Conservation (phyloP, 2,113 vertebrate species). For the Alligator sinensis region DNA sequence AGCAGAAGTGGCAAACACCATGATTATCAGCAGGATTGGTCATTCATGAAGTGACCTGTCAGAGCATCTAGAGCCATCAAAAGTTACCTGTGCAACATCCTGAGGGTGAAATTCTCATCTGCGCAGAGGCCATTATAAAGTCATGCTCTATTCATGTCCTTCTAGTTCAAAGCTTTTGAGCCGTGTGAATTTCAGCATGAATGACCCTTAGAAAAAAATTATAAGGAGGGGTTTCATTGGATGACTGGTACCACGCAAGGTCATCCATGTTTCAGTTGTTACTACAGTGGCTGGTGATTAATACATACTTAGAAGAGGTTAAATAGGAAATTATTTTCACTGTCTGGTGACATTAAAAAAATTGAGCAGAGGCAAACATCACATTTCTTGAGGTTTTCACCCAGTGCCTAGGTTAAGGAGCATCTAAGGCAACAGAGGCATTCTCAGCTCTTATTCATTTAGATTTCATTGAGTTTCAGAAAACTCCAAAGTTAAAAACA, state of each 20-base stretch:
- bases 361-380: neutral
- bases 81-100: neutral
- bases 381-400: neutral
- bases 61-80: neutral
- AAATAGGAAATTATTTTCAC: neutral
- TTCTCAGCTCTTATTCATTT: neutral
- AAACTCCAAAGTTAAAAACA: slow-evolving; percentile 75
- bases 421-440: slow-evolving; percentile 21
- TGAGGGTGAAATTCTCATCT: rapidly evolving
- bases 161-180: neutral
- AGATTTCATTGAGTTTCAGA: slow-evolving; percentile 38
- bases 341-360: neutral
- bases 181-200: neutral
- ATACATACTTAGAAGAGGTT: rapidly evolving
- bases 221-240: neutral
- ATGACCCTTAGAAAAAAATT: neutral
- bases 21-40: neutral
- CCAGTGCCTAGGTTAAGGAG: neutral
- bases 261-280: neutral
- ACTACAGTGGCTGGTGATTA: neutral
- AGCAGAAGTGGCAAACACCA: neutral
- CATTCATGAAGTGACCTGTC: neutral
- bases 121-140: rapidly evolving
- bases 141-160: neutral
- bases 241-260: neutral